A percentile compares a stretch with the other conserved stretches of the same genome.
Evolutionary conservation across 2,797 vertebrate species (phyloP).

Genomic region (Trichosurus vulpecula): DNA sequence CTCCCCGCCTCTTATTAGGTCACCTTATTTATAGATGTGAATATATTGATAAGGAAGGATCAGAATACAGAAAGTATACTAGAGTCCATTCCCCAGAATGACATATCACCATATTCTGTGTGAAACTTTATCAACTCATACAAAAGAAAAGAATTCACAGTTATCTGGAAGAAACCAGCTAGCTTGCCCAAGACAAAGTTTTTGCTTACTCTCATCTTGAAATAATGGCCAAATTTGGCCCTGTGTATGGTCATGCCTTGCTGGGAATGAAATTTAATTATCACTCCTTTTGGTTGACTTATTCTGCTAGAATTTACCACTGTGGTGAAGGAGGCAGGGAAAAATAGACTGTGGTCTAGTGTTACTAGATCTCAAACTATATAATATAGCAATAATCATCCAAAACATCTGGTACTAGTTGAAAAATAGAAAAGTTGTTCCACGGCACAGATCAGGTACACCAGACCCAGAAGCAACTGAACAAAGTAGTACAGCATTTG

Average conservation of each 20-base stretch:
- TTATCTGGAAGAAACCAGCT: conserved; percentile 12
- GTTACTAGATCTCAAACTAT: background rate
- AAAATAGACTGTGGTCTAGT: background rate
- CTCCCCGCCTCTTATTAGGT: background rate
- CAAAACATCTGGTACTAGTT: background rate
- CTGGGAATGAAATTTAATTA: background rate
- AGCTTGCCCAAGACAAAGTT: background rate
- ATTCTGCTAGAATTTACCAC: background rate
- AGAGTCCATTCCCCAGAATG: background rate
- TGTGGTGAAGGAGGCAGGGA: conserved; percentile 10
- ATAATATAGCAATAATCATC: background rate
- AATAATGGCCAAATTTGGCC: background rate
- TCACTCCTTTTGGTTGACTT: background rate
- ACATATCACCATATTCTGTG: background rate
- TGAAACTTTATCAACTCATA: background rate
- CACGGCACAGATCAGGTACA: background rate
- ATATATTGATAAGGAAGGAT: background rate
- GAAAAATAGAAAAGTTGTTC: background rate
- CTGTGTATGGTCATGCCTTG: background rate
- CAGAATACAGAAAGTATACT: background rate
- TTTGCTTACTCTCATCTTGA: conserved; percentile 22
- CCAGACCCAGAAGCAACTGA: background rate
- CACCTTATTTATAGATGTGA: background rate
- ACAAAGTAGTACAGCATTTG: background rate
- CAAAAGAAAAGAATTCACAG: background rate